Percentiles rank a stretch among this genome's conserved stretches.
phyloP scores from a whole-genome alignment of 1,140 invertebrate genomes.

The Heliothis subflexa region DNA sequence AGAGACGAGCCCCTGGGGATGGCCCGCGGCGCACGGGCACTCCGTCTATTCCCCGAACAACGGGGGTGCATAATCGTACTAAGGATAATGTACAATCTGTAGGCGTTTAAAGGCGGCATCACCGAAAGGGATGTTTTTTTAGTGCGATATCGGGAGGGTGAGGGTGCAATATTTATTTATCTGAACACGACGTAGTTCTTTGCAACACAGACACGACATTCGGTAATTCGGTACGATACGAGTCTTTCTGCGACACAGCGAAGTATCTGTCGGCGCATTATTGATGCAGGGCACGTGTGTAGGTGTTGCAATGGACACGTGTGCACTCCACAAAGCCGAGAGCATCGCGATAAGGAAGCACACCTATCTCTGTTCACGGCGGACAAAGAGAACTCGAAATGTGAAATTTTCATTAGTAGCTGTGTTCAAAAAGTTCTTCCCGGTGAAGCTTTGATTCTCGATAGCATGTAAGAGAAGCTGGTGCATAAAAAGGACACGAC shows the following conservation, averaged over 20 bases:
- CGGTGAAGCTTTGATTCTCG: conserved; percentile 81
- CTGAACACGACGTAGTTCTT: conserved; percentile 77
- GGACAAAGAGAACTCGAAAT: conserved; percentile 79
- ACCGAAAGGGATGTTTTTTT: conserved; percentile 86
- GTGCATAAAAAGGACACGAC: conserved; percentile 82
- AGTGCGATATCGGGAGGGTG: conserved; percentile 82
- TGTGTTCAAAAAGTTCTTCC: conserved; percentile 80
- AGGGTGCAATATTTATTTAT: conserved; percentile 86
- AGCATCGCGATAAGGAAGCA: conserved; percentile 77
- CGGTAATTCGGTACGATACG: conserved; percentile 74
- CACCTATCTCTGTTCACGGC: conserved; percentile 68
- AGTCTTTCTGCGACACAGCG: conserved; percentile 62
- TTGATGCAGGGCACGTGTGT: conserved; percentile 75
- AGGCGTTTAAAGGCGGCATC: conserved; percentile 85
- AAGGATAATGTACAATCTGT: conserved; percentile 86
- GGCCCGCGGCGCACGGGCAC: conserved; percentile 75
- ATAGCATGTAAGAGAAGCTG: conserved; percentile 82
- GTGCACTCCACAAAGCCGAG: conserved; percentile 71
- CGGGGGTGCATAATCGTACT: conserved; percentile 86
- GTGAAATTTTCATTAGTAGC: conserved; percentile 84
- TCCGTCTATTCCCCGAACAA: conserved; percentile 81
- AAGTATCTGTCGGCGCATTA: conserved; percentile 68
- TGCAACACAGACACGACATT: conserved; percentile 75
- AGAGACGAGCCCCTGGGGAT: conserved; percentile 79
- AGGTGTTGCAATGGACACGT: conserved; percentile 67